A percentile compares a stretch with the other conserved stretches of the same genome.
phyloP scores from a whole-genome alignment of 2,113 vertebrate genomes.

The Dasypus novemcinctus region DNA sequence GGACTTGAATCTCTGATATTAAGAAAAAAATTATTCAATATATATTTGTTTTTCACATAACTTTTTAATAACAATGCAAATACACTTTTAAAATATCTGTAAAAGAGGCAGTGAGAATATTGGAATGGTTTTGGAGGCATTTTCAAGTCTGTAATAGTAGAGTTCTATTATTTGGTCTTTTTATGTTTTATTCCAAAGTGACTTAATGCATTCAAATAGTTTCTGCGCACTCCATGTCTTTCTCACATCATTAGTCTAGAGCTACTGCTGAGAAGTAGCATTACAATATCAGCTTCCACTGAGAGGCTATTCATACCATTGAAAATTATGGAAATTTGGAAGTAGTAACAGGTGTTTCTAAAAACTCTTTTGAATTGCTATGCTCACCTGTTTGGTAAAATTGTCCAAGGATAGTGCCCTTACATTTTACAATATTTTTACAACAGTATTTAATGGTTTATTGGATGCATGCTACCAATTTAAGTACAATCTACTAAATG shows the following conservation, averaged over 20 bases:
- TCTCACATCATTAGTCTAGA: constrained; percentile 58
- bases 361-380: background rate
- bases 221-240: constrained; percentile 28
- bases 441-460: background rate
- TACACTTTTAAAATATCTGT: background rate
- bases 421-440: background rate
- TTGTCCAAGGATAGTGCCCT: background rate
- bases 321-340: constrained; percentile 56
- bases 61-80: background rate
- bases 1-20: background rate
- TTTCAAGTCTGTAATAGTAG: background rate
- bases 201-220: constrained; percentile 47
- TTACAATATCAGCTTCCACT: constrained; percentile 43
- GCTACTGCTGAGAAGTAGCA: constrained; percentile 50
- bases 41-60: background rate
- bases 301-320: constrained; percentile 47
- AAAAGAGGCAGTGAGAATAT: constrained; percentile 3
- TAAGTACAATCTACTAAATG: background rate
- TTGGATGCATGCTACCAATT: background rate
- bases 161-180: constrained; percentile 34
- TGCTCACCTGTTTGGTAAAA: background rate
- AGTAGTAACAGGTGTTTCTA: constrained; percentile 51
- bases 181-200: constrained; percentile 27
- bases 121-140: background rate
- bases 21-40: background rate